Evolutionary conservation across 2,797 vertebrate species (phyloP).

Genomic region (Acrossocheilus fasciatus): DNA sequence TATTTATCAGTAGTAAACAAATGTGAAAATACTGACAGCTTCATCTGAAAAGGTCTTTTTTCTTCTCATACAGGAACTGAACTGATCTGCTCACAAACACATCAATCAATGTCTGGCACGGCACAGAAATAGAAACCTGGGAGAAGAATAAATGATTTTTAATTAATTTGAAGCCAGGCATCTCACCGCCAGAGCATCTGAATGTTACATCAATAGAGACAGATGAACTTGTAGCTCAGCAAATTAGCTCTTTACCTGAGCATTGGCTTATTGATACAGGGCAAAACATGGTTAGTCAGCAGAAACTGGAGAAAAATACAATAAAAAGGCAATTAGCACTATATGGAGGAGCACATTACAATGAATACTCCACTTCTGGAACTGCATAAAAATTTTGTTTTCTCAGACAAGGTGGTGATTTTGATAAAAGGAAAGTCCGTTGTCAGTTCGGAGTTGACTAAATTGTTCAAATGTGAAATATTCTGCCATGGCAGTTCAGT

Average conservation of each 20-base stretch:
- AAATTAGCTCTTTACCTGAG: slow-evolving; percentile 61
- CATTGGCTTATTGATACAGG: slow-evolving; percentile 60
- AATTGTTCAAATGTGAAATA: slow-evolving; percentile 39
- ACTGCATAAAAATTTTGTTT: background rate
- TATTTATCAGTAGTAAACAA: background rate
- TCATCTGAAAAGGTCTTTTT: background rate
- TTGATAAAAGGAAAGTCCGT: background rate
- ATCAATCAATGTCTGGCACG: slow-evolving; percentile 19
- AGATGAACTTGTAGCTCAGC: slow-evolving; percentile 61
- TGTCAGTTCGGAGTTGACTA: slow-evolving; percentile 23
- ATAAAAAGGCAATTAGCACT: slow-evolving; percentile 57
- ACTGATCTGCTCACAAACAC: slow-evolving; percentile 13
- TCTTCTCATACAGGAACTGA: slow-evolving; percentile 6
- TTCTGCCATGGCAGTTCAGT: slow-evolving; percentile 12
- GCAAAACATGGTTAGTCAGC: slow-evolving; percentile 52
- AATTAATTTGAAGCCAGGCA: slow-evolving; percentile 54
- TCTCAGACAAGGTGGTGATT: background rate
- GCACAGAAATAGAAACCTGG: slow-evolving; percentile 34
- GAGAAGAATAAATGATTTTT: slow-evolving; percentile 51
- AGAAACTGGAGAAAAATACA: slow-evolving; percentile 46
- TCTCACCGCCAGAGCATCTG: slow-evolving; percentile 44
- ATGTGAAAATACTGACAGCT: background rate
- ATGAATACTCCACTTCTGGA: slow-evolving; percentile 19
- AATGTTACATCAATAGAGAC: slow-evolving; percentile 58
- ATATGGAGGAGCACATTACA: background rate